Conservation (phyloP, 2,888 invertebrate genomes). For the Myathropa florea region DNA sequence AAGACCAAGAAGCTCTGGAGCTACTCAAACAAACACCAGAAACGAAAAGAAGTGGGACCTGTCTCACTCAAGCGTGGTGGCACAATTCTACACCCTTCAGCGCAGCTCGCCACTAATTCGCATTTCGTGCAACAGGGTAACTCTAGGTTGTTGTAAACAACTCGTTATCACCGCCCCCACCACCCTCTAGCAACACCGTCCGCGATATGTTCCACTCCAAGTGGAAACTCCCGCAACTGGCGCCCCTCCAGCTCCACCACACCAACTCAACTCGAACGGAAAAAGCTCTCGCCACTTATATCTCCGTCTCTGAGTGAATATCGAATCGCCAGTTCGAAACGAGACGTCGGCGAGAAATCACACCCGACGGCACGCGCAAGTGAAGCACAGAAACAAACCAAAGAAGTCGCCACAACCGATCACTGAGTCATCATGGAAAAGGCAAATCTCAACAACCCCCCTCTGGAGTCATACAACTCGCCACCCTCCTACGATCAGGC, state of each 20-base stretch:
- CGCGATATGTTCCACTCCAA: neutral
- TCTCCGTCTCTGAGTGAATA: neutral
- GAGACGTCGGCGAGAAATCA: neutral
- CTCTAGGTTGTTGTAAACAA: conserved; percentile 1
- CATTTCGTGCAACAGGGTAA: neutral
- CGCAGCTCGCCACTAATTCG: no score
- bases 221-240: neutral
- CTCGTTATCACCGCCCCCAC: conserved; percentile 10
- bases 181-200: neutral
- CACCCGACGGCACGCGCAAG: neutral
- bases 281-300: conserved; percentile 4
- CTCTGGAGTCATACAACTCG: conserved; percentile 29
- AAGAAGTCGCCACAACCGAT: neutral
- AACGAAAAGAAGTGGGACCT: no score
- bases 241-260: neutral
- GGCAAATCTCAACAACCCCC: conserved; percentile 36
- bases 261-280: neutral
- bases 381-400: neutral
- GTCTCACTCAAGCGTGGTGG: no score
- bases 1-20: no score
- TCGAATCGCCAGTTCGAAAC: conserved; percentile 48
- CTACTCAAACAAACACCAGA: no score
- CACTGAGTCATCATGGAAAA: conserved; percentile 43
- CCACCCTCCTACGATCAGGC: conserved; percentile 78
- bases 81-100: neutral